Evolutionary conservation across 2,888 invertebrate genomes (phyloP), one percentile per base, ranked within the genome.

Genomic region (Stomorhina lunata): DNA sequence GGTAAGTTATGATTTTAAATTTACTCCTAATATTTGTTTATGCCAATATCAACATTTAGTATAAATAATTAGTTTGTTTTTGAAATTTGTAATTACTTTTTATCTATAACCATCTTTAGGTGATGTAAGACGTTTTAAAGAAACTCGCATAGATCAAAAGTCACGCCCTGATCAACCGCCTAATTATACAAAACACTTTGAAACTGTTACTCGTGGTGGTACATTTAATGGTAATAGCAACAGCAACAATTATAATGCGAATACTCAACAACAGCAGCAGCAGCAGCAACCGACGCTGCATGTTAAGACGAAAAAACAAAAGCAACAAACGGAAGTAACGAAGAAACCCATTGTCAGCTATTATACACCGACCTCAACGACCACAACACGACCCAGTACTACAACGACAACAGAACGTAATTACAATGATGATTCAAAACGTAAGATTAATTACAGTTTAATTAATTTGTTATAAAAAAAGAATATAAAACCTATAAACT

Each of bases 51-150:
- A n/a, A 27, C 1, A 7, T 29, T 29, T 29, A 10, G 34, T 57
- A 6, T 6, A 29, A 37, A 45, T 20, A 29, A 43, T 43, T 34
- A 17, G 7, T 20, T 34, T 48, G 17, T 15, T 12, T n/a, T 77
- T 17, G 27, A 68, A 69, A 59, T 7, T 15, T 20, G 6, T 34
- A 75, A 80, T 80, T 85, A 83, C 85, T 84, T 32, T 55, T 43
- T 45, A 25, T 25, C 20, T 27, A 32, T 48, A 25, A 15, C 17
- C 12, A 15, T 32, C 2, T 71, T 43, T 34, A 90, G 90, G 86
- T 84, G 91, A 91, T 86, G 86, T 88, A 53, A 88, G 90, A 45
- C 88, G 89, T 69, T 88, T 88, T 69, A 91, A 90, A 84, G 90
- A 91, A 86, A 88, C 87, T 68, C 88, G 89, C 48, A 85, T 87